Conservation (phyloP, 1,140 invertebrate genomes). For the Caenorhabditis tropicalis region DNA sequence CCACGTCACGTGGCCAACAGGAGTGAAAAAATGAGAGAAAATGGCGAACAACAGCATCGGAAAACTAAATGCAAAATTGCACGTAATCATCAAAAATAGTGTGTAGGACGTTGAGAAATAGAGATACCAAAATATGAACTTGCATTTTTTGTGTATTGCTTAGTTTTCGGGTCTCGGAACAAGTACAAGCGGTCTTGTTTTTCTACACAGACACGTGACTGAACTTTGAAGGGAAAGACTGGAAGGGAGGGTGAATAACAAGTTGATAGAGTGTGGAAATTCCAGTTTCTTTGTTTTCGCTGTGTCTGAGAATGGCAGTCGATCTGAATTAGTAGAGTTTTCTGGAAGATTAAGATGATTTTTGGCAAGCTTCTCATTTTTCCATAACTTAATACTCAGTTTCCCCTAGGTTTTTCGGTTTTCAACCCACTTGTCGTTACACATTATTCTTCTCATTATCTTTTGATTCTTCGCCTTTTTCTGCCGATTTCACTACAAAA, state of each 20-base stretch:
- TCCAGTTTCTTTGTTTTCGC: too few species aligned
- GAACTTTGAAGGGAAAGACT: not conserved
- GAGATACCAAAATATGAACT: not conserved
- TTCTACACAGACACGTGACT: not conserved
- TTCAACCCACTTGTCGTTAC: not conserved
- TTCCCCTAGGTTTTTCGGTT: too few species aligned
- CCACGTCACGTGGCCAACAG: not conserved
- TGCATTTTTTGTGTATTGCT: not conserved
- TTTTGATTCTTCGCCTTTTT: not conserved
- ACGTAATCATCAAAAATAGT: not conserved
- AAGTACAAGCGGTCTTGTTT: not conserved
- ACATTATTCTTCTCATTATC: not conserved
- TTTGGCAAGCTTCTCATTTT: too few species aligned
- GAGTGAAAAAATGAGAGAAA: not conserved
- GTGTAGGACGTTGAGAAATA: not conserved
- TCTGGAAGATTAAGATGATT: too few species aligned
- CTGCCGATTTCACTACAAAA: not conserved
- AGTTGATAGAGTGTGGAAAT: too few species aligned
- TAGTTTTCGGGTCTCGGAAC: not conserved
- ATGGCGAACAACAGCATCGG: not conserved
- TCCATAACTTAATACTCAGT: too few species aligned
- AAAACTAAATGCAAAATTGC: not conserved
- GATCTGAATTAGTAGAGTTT: not conserved
- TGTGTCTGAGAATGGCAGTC: not conserved
- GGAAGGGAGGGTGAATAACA: not conserved